phyloP scores from a whole-genome alignment of 2,113 vertebrate genomes.

The Leiothrix lutea region DNA sequence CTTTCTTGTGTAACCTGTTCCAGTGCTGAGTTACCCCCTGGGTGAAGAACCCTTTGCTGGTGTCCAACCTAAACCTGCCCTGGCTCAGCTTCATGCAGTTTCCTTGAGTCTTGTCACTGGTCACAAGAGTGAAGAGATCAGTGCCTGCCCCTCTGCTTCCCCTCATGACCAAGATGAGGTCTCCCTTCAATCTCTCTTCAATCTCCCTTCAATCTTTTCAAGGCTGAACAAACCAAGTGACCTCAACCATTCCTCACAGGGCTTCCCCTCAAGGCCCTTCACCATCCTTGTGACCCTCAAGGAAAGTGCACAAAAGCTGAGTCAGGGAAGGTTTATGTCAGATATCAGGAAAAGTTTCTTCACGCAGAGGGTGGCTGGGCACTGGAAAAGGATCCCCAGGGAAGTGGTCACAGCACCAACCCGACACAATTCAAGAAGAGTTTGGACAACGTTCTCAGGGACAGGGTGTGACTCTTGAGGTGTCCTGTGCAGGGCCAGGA shows the following conservation, averaged over 20 bases:
- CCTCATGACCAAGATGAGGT: background rate
- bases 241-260: background rate
- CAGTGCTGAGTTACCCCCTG: background rate
- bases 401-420: background rate
- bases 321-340: background rate
- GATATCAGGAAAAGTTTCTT: background rate
- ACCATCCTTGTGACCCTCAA: background rate
- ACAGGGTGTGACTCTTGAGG: background rate
- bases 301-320: background rate
- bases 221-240: background rate
- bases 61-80: background rate
- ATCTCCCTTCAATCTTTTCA: background rate
- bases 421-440: background rate
- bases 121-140: background rate
- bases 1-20: background rate
- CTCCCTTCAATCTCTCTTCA: background rate
- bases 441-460: background rate
- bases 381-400: background rate
- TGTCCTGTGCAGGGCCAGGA: background rate
- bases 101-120: background rate
- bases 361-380: accelerated
- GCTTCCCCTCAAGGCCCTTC: background rate
- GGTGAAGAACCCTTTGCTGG: background rate
- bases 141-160: background rate
- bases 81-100: background rate